Evolutionary conservation across 2,797 vertebrate genomes (phyloP).

Genomic region (Phoxinus dragarum): DNA sequence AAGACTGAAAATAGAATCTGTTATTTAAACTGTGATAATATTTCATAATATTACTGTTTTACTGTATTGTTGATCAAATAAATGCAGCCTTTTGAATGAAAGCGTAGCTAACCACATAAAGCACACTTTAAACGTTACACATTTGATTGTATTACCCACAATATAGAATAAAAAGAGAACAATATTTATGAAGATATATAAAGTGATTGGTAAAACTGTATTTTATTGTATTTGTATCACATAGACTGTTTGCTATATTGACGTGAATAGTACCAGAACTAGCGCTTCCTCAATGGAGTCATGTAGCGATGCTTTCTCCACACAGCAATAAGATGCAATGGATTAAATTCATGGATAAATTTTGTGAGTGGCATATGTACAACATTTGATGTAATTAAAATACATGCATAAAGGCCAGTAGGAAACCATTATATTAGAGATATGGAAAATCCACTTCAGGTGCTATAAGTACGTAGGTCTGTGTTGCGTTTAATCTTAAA

Average conservation of each 20-base stretch:
- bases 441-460: constrained; percentile 62
- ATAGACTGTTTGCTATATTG: constrained; percentile 44
- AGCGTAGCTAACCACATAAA: not conserved
- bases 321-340: constrained; percentile 12
- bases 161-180: not conserved
- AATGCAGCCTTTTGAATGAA: not conserved
- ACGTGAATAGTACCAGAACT: constrained; percentile 20
- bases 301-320: not conserved
- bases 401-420: constrained; percentile 78
- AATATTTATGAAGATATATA: constrained; percentile 20
- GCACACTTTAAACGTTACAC: not conserved
- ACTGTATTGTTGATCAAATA: not conserved
- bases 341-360: constrained; percentile 17
- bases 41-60: not conserved
- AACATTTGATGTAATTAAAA: constrained; percentile 55
- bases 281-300: not conserved
- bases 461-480: constrained; percentile 65
- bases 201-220: constrained; percentile 39
- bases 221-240: constrained; percentile 58
- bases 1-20: not conserved
- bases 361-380: constrained; percentile 33
- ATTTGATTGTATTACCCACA: not conserved
- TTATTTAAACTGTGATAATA: not conserved
- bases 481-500: constrained; percentile 52
- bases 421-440: constrained; percentile 54